A percentile compares a stretch with the other conserved stretches of the same genome.
These are phyloP conservation scores for Columba janthina DNA, from an alignment of 2,113 vertebrate species.

Conservation along the genomic window DNA sequence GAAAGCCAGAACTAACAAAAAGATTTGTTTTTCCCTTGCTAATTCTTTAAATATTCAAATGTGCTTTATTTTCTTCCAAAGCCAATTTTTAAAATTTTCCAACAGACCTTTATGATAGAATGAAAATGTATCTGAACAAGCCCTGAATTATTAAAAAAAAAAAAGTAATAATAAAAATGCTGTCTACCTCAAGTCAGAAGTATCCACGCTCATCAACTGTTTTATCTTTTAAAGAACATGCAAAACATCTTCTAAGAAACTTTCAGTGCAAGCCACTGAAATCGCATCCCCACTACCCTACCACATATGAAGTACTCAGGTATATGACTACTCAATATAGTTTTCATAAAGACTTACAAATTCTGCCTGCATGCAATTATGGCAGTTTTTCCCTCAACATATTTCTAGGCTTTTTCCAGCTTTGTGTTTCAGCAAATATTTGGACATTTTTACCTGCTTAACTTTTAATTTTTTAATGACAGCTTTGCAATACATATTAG, in stretches of 20 bases:
- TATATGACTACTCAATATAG: neutral
- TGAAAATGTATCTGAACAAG: neutral
- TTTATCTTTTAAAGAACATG: neutral
- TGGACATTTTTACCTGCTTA: neutral
- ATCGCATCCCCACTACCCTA: neutral
- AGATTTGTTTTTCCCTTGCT: neutral
- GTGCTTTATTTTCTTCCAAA: neutral
- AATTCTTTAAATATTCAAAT: neutral
- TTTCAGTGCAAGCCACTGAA: neutral
- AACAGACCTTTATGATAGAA: neutral
- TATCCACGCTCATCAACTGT: neutral
- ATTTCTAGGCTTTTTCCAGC: neutral
- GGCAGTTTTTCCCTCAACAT: neutral
- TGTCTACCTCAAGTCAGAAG: neutral
- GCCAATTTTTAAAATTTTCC: neutral
- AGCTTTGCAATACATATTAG: neutral
- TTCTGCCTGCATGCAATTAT: neutral
- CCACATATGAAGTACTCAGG: neutral
- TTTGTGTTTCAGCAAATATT: neutral
- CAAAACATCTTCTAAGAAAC: neutral
- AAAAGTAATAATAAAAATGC: neutral
- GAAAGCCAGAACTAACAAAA: neutral
- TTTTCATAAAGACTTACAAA: neutral
- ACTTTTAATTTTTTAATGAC: neutral
- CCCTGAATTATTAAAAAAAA: neutral